Evolutionary conservation across 2,888 invertebrate species (phyloP).

Genomic region (Ophion ellenae): DNA sequence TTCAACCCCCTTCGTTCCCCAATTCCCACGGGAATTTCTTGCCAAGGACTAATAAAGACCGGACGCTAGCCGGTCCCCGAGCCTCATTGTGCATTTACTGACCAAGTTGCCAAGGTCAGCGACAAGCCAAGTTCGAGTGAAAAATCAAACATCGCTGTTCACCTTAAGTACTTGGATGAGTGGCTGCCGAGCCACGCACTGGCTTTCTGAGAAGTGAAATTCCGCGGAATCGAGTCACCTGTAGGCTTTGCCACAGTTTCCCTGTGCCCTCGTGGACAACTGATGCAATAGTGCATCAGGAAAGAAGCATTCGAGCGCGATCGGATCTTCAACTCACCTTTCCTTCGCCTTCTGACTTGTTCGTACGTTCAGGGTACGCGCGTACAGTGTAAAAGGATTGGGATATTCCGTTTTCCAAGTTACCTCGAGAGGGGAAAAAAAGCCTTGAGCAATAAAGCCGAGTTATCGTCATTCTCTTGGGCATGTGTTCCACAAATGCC

Average conservation of each 20-base stretch:
- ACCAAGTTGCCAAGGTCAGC: neutral
- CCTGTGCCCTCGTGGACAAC: neutral
- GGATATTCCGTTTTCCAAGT: constrained; percentile 23
- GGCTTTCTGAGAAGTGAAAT: neutral
- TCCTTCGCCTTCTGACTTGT: neutral
- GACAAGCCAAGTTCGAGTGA: neutral
- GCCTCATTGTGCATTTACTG: constrained; percentile 59
- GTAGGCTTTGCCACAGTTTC: neutral
- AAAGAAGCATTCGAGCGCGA: neutral
- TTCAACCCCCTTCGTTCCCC: constrained; percentile 63
- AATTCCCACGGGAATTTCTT: constrained; percentile 83
- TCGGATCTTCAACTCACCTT: neutral
- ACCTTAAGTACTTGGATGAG: neutral
- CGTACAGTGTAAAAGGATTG: constrained; percentile 9
- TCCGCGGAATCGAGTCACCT: neutral
- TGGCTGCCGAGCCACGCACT: neutral
- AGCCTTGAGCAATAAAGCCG: constrained; percentile 53
- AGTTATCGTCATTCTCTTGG: constrained; percentile 53
- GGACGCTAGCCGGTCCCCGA: constrained; percentile 62
- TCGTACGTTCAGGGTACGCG: neutral
- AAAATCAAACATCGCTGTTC: neutral
- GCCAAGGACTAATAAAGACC: constrained; percentile 79
- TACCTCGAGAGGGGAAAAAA: constrained; percentile 25
- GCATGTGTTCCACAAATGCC: constrained; percentile 13
- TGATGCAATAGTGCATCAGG: neutral